Conservation (phyloP, 2,113 vertebrate species). For the Rhizomys pruinosus region DNA sequence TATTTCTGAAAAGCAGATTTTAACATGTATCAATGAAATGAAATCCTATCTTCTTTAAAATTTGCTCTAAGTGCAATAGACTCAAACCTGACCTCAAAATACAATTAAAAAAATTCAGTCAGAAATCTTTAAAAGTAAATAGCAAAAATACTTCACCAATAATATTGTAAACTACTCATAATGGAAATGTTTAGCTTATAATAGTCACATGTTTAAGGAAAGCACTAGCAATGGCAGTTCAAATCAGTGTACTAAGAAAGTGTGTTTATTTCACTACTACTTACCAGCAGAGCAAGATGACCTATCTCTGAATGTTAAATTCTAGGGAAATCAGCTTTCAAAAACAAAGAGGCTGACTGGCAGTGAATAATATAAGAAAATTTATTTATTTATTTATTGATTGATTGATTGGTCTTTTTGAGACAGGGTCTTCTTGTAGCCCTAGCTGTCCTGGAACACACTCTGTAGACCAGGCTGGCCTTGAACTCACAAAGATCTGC, state of each 20-base stretch:
- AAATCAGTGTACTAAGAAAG: slow-evolving; percentile 34
- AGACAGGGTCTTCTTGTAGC: no score
- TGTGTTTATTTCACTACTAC: background rate
- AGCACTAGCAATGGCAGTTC: slow-evolving; percentile 29
- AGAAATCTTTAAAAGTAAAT: background rate
- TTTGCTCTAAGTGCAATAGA: slow-evolving; percentile 43
- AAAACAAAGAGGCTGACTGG: slow-evolving; percentile 12
- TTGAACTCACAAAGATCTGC: no score
- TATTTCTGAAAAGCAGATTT: slow-evolving; percentile 51
- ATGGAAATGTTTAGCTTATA: background rate
- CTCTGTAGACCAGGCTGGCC: no score
- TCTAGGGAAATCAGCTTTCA: slow-evolving; percentile 26
- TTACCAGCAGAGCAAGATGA: slow-evolving; percentile 25
- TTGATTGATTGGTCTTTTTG: no score
- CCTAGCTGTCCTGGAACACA: no score
- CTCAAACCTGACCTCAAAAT: slow-evolving; percentile 45
- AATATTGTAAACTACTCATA: slow-evolving; percentile 44
- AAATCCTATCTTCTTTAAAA: slow-evolving; percentile 40
- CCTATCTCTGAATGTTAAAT: slow-evolving; percentile 23
- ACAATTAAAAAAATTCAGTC: background rate
- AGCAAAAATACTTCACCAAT: slow-evolving; percentile 7
- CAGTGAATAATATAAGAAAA: background rate
- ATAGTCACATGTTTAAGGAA: slow-evolving; percentile 34
- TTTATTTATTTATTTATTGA: no score
- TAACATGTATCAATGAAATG: slow-evolving; percentile 37